Percentiles rank a stretch among this genome's conserved stretches.
Conservation (phyloP, 2,113 vertebrate species). For the Labeo rohita region DNA sequence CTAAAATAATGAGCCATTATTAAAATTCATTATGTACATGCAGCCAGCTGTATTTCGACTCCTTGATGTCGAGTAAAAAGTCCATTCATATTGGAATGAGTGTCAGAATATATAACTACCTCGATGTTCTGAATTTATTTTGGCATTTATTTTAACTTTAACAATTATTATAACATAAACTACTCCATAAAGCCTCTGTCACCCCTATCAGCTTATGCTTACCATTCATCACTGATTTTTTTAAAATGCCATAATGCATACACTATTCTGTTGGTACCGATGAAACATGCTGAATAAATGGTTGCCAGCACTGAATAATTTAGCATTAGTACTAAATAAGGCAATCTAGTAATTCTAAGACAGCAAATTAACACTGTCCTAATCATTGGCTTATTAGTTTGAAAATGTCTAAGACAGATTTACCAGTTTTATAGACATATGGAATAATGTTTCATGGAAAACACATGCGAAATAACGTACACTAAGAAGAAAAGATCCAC, state of each 20-base stretch:
- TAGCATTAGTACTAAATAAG: constrained; percentile 3
- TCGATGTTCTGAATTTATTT: not conserved
- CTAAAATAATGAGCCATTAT: constrained; percentile 7
- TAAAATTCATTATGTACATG: constrained; percentile 12
- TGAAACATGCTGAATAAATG: constrained; percentile 25
- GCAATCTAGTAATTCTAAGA: not conserved
- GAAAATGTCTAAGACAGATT: not conserved
- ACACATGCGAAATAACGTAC: not conserved
- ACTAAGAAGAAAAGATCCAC: not conserved
- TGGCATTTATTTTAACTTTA: not conserved
- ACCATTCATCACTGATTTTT: not conserved
- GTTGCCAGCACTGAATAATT: not conserved
- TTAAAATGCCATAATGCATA: not conserved
- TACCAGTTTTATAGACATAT: not conserved
- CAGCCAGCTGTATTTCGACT: not conserved
- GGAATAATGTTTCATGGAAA: not conserved
- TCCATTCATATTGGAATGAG: not conserved
- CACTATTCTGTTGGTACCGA: not conserved
- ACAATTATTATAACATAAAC: not conserved
- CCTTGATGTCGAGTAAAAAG: not conserved
- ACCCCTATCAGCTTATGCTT: not conserved
- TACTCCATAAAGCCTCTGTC: not conserved
- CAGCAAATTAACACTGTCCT: not conserved
- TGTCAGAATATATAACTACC: not conserved
- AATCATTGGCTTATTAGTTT: not conserved